These are phyloP conservation scores for Eurytoma adleriae DNA, from an alignment of 2,888 invertebrate species.

Conservation along the genomic window DNA sequence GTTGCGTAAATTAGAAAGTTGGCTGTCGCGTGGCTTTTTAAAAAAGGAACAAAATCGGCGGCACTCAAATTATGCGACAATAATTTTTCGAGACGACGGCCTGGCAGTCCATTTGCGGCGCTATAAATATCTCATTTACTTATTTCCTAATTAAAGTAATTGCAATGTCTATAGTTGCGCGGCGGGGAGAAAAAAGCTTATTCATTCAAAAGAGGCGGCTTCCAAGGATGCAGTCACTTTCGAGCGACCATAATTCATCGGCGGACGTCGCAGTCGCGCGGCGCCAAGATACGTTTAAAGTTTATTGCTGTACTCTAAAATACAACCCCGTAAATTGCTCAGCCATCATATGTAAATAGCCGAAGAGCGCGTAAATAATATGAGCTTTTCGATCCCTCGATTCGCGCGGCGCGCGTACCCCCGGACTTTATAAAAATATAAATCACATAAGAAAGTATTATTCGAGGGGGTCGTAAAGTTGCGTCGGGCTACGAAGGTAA, in stretches of 20 bases:
- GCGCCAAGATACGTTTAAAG: slow-evolving; percentile 10
- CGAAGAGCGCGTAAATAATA: slow-evolving; percentile 1
- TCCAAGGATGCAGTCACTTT: not conserved
- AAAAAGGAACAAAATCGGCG: too few relatives aligned
- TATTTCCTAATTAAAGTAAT: too few relatives aligned
- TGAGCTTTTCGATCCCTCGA: not conserved
- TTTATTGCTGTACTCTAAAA: slow-evolving; percentile 45
- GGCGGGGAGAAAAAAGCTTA: not conserved
- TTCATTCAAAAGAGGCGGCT: slow-evolving; percentile 18
- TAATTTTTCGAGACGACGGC: too few relatives aligned
- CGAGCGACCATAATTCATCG: slow-evolving; percentile 26
- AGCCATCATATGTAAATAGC: not conserved
- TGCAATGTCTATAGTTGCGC: too few relatives aligned
- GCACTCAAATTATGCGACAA: too few relatives aligned
- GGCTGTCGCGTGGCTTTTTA: too few relatives aligned
- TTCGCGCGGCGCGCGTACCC: slow-evolving; percentile 15
- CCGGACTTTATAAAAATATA: slow-evolving; percentile 43
- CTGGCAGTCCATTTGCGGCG: too few relatives aligned
- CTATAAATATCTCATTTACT: too few relatives aligned
- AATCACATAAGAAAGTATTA: slow-evolving; percentile 29
- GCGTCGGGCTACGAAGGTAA: not conserved
- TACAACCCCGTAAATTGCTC: slow-evolving; percentile 41
- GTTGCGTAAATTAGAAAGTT: too few relatives aligned
- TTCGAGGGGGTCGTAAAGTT: slow-evolving; percentile 15
- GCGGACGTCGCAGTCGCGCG: slow-evolving; percentile 7